Evolutionary conservation across 1,140 invertebrate species (phyloP).

Genomic region (Orchestia grillus): DNA sequence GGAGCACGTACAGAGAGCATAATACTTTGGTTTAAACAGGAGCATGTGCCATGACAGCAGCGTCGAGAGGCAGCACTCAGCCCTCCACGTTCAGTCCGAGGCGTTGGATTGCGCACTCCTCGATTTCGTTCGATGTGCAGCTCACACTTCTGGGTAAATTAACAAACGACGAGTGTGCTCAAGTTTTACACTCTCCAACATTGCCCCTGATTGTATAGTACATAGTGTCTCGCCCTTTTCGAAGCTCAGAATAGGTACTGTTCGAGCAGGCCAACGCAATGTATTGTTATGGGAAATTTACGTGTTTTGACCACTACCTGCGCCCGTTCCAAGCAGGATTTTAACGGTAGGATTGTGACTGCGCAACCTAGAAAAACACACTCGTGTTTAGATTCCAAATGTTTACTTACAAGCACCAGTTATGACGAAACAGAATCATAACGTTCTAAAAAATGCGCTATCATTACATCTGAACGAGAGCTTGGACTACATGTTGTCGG

Average conservation of each 20-base stretch:
- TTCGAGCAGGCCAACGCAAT: not conserved
- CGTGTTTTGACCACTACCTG: not conserved
- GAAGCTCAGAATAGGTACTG: not conserved
- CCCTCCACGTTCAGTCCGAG: not conserved
- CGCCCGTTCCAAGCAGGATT: not conserved
- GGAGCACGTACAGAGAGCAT: slow-evolving; percentile 18
- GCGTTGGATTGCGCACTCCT: not conserved
- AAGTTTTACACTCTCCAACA: not conserved
- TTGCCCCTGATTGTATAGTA: not conserved
- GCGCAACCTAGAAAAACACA: not conserved
- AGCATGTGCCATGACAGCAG: not conserved
- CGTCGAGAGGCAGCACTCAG: not conserved
- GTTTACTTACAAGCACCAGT: not conserved
- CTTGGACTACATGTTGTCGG: not conserved
- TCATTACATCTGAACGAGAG: not conserved
- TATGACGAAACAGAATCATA: not conserved
- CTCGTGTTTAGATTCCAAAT: not conserved
- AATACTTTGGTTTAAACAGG: not conserved
- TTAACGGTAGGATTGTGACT: not conserved
- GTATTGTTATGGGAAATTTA: not conserved
- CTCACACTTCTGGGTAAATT: not conserved
- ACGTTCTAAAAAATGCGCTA: not conserved
- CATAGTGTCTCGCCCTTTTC: not conserved
- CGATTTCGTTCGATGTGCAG: not conserved
- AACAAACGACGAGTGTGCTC: not conserved